These are phyloP conservation scores for Hydriomena furcata DNA, from an alignment of 2,888 invertebrate genomes.

Conservation along the genomic window DNA sequence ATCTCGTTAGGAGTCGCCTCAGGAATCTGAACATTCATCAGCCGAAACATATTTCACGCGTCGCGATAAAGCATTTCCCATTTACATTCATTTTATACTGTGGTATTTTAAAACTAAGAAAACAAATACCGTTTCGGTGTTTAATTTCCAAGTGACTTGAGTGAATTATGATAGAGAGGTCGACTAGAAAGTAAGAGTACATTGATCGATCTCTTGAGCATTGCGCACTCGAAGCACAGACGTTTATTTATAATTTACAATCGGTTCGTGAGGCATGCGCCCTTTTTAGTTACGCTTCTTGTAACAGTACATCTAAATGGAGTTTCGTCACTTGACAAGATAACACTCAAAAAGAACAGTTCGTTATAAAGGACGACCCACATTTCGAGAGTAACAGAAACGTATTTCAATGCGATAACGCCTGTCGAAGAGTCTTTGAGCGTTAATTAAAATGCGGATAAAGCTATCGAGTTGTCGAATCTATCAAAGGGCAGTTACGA, in stretches of 20 bases:
- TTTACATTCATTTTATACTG: constrained; percentile 53
- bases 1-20: constrained; percentile 61
- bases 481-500: constrained; percentile 42
- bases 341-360: constrained; percentile 64
- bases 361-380: constrained; percentile 58
- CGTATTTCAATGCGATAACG: constrained; percentile 52
- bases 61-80: constrained; percentile 68
- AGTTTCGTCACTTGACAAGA: constrained; percentile 67
- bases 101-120: constrained; percentile 70
- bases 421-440: constrained; percentile 48
- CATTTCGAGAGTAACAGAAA: constrained; percentile 57
- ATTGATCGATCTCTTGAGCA: constrained; percentile 54
- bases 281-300: constrained; percentile 53
- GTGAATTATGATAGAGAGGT: constrained; percentile 48
- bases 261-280: constrained; percentile 61
- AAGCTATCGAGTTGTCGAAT: constrained; percentile 41
- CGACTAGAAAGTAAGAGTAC: constrained; percentile 47
- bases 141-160: constrained; percentile 30
- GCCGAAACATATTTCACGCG: constrained; percentile 63
- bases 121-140: constrained; percentile 50
- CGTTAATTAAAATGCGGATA: constrained; percentile 62
- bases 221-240: constrained; percentile 35
- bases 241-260: constrained; percentile 63
- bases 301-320: constrained; percentile 60
- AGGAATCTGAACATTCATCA: constrained; percentile 71